Conservation (phyloP, 2,888 invertebrate genomes). For the Gryllus longicercus region DNA sequence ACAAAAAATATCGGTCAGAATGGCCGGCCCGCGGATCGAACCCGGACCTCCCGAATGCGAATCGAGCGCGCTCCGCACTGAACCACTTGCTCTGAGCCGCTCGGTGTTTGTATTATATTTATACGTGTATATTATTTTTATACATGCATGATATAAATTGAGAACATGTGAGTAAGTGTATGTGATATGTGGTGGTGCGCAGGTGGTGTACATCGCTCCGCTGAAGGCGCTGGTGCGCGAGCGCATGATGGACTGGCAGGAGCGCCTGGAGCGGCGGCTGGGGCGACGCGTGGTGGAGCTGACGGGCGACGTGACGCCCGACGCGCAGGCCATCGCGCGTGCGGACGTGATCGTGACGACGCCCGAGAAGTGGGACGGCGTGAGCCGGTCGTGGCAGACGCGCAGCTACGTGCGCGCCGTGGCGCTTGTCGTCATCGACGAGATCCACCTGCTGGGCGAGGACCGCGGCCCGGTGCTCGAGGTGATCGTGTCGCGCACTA, state of each 20-base stretch:
- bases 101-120: background rate
- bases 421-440: conserved; percentile 91
- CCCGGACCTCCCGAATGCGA: no score
- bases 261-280: conserved; percentile 68
- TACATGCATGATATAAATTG: conserved; percentile 1
- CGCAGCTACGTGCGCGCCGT: conserved; percentile 90
- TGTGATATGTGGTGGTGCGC: background rate
- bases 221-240: conserved; percentile 96
- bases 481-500: conserved; percentile 95
- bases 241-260: conserved; percentile 91
- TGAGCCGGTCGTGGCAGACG: conserved; percentile 97
- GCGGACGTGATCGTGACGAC: conserved; percentile 96
- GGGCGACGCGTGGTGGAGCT: conserved; percentile 88
- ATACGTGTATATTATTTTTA: background rate
- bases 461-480: conserved; percentile 88
- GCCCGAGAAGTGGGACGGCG: conserved; percentile 99
- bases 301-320: conserved; percentile 79
- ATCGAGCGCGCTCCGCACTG: no score
- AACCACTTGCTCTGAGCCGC: no score
- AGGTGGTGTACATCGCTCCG: conserved; percentile 97
- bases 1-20: no score
- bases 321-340: conserved; percentile 73
- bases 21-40: no score
- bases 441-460: conserved; percentile 94
- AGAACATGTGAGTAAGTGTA: conserved; percentile 28